Conservation (phyloP, 2,113 vertebrate genomes). For the Bubo blakistoni region DNA sequence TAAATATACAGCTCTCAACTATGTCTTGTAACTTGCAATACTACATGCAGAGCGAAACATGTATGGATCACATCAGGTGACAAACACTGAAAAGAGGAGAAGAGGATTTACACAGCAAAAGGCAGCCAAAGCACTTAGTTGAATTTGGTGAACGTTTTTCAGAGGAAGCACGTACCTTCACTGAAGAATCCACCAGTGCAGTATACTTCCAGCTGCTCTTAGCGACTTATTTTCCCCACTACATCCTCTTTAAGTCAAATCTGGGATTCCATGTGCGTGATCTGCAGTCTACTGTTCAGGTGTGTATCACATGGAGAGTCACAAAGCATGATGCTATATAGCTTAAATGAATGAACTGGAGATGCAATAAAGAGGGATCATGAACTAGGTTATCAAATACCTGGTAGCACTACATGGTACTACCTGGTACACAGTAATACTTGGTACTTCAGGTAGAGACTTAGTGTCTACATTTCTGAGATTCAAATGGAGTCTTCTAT, state of each 20-base stretch:
- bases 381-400: accelerated
- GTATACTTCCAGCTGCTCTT: not conserved
- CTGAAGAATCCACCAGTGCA: not conserved
- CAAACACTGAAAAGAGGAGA: not conserved
- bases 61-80: not conserved
- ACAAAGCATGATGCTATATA: not conserved
- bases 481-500: not conserved
- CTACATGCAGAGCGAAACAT: accelerated
- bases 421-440: not conserved
- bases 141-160: not conserved
- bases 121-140: not conserved
- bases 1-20: not conserved
- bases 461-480: not conserved
- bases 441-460: not conserved
- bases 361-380: not conserved
- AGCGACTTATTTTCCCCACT: too few relatives aligned
- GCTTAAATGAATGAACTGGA: not conserved
- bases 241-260: not conserved
- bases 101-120: not conserved
- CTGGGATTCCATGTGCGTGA: accelerated
- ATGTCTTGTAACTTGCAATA: not conserved
- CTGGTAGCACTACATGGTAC: not conserved
- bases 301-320: not conserved
- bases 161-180: not conserved
- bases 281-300: not conserved